These are phyloP conservation scores for Mnemiopsis leidyi DNA, from an alignment of 37 sponge, comb jelly and placozoan genomes.

Conservation along the genomic window DNA sequence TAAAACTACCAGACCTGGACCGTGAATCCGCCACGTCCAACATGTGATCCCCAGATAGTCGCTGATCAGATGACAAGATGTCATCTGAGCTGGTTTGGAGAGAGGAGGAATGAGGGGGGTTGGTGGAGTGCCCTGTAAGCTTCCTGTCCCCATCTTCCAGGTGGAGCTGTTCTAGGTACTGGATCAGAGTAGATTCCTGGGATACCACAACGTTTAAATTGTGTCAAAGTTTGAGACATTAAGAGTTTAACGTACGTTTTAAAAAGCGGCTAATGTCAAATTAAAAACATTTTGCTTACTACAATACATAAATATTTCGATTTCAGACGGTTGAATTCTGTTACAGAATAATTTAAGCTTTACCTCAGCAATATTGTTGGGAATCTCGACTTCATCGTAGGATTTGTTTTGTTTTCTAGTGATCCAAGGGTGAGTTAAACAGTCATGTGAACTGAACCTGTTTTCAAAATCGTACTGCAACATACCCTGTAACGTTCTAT, in stretches of 20 bases:
- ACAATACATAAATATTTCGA: too few relatives aligned
- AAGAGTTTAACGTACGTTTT: too few relatives aligned
- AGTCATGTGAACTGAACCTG: background rate
- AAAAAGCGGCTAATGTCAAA: too few relatives aligned
- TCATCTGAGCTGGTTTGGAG: slow-evolving; percentile 17
- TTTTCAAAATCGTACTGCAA: background rate
- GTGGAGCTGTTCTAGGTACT: slow-evolving; percentile 18
- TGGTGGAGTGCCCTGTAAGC: background rate
- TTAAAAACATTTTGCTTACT: too few relatives aligned
- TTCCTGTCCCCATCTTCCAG: background rate
- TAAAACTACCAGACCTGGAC: background rate
- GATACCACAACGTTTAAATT: too few relatives aligned
- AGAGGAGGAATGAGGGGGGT: background rate
- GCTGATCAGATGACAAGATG: background rate
- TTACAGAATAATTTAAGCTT: too few relatives aligned
- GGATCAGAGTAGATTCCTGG: slow-evolving; percentile 46
- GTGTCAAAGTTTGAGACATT: too few relatives aligned
- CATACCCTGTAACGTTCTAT: slow-evolving; percentile 14
- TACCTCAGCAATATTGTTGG: slow-evolving; percentile 4
- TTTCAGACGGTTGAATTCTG: too few relatives aligned
- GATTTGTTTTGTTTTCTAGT: background rate
- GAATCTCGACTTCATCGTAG: background rate
- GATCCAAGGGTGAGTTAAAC: slow-evolving; percentile 2
- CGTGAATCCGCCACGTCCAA: background rate
- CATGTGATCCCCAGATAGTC: background rate